These are phyloP conservation scores for Neoascia interrupta DNA, from an alignment of 2,888 invertebrate species.

Conservation along the genomic window DNA sequence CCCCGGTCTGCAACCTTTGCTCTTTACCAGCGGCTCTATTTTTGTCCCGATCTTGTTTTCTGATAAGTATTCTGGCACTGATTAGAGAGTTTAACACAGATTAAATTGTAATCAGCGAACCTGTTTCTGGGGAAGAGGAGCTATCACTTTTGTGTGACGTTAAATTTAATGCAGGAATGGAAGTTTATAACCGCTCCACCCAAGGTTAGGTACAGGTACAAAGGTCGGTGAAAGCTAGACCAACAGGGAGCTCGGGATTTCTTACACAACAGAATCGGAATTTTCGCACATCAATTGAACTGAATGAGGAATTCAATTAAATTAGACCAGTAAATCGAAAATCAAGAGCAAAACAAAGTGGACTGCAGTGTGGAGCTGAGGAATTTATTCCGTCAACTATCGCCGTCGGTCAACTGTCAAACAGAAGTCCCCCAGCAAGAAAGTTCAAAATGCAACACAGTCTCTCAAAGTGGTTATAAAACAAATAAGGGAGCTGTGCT, in stretches of 20 bases:
- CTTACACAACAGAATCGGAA: conserved; percentile 18
- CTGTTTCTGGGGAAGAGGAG: neutral
- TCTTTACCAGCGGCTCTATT: neutral
- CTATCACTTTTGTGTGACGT: conserved; percentile 1
- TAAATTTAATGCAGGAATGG: neutral
- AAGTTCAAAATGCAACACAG: conserved; percentile 19
- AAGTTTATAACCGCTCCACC: too few relatives aligned
- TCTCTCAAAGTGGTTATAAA: conserved; percentile 59
- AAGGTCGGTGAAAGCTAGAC: neutral
- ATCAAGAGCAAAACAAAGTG: conserved; percentile 24
- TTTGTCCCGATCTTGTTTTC: neutral
- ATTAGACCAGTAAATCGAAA: conserved; percentile 33
- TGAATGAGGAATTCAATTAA: conserved; percentile 19
- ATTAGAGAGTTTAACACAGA: conserved; percentile 10
- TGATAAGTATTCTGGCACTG: conserved; percentile 19
- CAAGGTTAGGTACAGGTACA: too few relatives aligned
- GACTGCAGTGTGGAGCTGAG: neutral
- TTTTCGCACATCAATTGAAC: neutral
- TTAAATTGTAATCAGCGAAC: neutral
- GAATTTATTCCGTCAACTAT: conserved; percentile 22
- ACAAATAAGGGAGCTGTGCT: too few relatives aligned
- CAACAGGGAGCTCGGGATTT: neutral
- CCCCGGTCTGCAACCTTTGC: conserved; percentile 32
- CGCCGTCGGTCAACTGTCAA: neutral
- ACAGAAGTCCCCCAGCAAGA: neutral